phyloP scores from a whole-genome alignment of 2,888 invertebrate genomes.

The Ganaspis brasiliensis region DNA sequence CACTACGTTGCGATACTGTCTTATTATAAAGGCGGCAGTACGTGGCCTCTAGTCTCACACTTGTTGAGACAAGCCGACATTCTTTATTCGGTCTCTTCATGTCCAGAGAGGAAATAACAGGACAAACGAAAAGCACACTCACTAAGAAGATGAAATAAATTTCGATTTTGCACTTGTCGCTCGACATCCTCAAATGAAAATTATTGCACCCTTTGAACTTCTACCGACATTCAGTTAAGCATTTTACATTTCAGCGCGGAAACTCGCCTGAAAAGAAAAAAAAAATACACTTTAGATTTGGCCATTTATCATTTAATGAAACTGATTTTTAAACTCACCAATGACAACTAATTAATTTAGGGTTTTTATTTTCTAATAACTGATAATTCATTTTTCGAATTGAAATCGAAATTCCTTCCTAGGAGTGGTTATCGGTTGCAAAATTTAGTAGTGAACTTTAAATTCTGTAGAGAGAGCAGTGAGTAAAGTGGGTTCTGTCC shows the following conservation, averaged over 20 bases:
- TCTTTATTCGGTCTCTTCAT: conserved; percentile 39
- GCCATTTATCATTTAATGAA: no score
- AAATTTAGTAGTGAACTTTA: conserved; percentile 27
- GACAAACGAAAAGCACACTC: conserved; percentile 28
- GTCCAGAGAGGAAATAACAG: conserved; percentile 19
- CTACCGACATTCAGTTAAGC: background rate
- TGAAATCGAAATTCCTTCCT: no score
- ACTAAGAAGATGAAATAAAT: conserved; percentile 34
- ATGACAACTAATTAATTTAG: no score
- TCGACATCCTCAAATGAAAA: conserved; percentile 26
- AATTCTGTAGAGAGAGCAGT: conserved; percentile 5
- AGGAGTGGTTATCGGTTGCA: no score
- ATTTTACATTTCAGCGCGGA: background rate
- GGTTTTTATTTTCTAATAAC: no score
- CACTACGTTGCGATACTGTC: conserved; percentile 75
- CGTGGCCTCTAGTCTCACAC: conserved; percentile 72
- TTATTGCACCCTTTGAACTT: conserved; percentile 7
- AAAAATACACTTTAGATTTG: no score
- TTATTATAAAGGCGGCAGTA: conserved; percentile 77
- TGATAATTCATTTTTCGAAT: no score
- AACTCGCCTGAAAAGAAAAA: no score
- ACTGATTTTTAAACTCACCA: no score
- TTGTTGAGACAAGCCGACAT: conserved; percentile 66
- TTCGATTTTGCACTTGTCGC: conserved; percentile 39
- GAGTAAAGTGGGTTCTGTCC: background rate